Percentiles rank a stretch among this genome's conserved stretches.
Evolutionary conservation across 37 sponge, comb jelly and placozoan species (phyloP).

Genomic region (Ianthella basta): DNA sequence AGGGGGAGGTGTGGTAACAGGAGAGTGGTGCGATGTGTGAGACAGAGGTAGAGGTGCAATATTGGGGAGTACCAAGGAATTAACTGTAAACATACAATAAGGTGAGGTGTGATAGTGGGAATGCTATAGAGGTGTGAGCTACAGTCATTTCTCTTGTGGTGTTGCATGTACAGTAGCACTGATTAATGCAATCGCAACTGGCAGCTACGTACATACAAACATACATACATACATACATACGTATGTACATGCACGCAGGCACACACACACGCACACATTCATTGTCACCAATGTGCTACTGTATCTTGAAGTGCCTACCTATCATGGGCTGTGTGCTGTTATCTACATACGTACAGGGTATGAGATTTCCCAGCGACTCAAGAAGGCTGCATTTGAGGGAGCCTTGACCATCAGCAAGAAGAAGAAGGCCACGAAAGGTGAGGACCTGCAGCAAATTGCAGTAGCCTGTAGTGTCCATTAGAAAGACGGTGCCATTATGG

Average conservation of each 20-base stretch:
- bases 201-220: constrained; percentile 26
- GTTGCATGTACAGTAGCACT: too few relatives aligned
- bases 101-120: too few relatives aligned
- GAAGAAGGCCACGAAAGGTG: constrained; percentile 23
- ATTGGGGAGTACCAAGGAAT: too few relatives aligned
- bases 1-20: too few relatives aligned
- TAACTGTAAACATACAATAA: too few relatives aligned
- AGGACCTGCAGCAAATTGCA: neutral
- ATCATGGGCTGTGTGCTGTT: too few relatives aligned
- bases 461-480: neutral
- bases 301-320: too few relatives aligned
- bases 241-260: neutral
- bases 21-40: too few relatives aligned
- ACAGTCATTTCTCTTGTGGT: too few relatives aligned
- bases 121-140: too few relatives aligned
- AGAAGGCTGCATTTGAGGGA: constrained; percentile 31
- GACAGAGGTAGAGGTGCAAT: too few relatives aligned
- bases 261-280: constrained; percentile 32
- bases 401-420: constrained; percentile 8
- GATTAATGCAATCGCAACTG: too few relatives aligned
- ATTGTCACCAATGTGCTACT: neutral
- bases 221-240: constrained; percentile 30
- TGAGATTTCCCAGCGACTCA: constrained; percentile 14
- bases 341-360: neutral
- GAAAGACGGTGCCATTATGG: neutral